Percentiles rank a stretch among this genome's conserved stretches.
These are phyloP conservation scores for Malurus splendens DNA, from an alignment of 2,797 vertebrate species.

Conservation along the genomic window DNA sequence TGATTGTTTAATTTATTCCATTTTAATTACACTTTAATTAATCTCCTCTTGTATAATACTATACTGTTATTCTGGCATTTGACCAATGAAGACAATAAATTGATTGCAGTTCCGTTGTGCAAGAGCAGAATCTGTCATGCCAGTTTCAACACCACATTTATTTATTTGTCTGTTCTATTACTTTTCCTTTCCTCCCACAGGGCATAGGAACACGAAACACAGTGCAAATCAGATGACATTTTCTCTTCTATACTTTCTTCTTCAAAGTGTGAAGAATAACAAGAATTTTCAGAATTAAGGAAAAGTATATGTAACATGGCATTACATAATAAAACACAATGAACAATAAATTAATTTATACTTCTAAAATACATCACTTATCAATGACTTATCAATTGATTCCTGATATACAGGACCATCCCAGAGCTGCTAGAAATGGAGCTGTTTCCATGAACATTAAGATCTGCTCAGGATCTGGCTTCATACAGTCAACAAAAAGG, in stretches of 20 bases:
- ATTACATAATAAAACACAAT: background rate
- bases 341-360: background rate
- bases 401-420: background rate
- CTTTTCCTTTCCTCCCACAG: constrained; percentile 59
- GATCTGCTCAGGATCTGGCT: background rate
- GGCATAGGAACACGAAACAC: constrained; percentile 46
- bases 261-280: constrained; percentile 16
- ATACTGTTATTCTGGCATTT: constrained; percentile 70
- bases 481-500: background rate
- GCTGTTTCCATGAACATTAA: background rate
- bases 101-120: constrained; percentile 60
- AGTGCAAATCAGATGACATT: constrained; percentile 16
- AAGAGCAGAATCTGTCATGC: constrained; percentile 39
- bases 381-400: background rate
- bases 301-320: background rate
- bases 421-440: background rate
- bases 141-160: constrained; percentile 51
- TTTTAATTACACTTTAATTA: constrained; percentile 81
- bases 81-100: constrained; percentile 55
- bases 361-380: background rate
- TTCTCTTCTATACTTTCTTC: background rate
- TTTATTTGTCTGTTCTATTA: constrained; percentile 58
- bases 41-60: constrained; percentile 71
- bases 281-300: background rate
- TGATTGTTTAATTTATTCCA: constrained; percentile 74